Conservation (phyloP, 2,113 vertebrate genomes). For the Megaleporinus macrocephalus region DNA sequence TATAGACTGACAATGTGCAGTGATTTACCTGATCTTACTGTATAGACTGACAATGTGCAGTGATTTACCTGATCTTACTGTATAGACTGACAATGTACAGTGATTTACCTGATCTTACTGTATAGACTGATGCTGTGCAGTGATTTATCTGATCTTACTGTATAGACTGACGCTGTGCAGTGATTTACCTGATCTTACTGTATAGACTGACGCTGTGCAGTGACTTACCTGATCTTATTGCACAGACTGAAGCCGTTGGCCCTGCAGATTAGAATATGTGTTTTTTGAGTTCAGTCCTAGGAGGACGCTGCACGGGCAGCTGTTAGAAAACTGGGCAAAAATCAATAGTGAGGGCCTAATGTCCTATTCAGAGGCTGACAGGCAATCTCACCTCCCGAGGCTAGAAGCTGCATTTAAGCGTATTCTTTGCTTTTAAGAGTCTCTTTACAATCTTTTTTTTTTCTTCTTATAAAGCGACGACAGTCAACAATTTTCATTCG, state of each 20-base stretch:
- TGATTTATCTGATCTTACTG: background rate
- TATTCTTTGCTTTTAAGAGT: conserved; percentile 16
- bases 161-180: background rate
- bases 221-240: background rate
- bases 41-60: no score
- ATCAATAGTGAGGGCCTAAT: conserved; percentile 33
- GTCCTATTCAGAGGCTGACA: conserved; percentile 15
- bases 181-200: no score
- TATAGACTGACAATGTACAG: background rate
- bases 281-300: background rate
- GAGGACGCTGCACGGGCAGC: background rate
- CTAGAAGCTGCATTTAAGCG: background rate
- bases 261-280: background rate
- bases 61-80: background rate
- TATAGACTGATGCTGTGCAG: no score
- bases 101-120: no score
- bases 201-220: no score
- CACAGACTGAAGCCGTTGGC: no score
- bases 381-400: conserved; percentile 23
- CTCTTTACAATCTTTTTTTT: background rate
- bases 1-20: background rate
- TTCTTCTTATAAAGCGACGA: background rate
- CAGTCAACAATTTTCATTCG: conserved; percentile 17
- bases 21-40: no score
- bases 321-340: conserved; percentile 26